Evolutionary conservation across 2,888 invertebrate species (phyloP).

Genomic region (Podabrus alpinus): DNA sequence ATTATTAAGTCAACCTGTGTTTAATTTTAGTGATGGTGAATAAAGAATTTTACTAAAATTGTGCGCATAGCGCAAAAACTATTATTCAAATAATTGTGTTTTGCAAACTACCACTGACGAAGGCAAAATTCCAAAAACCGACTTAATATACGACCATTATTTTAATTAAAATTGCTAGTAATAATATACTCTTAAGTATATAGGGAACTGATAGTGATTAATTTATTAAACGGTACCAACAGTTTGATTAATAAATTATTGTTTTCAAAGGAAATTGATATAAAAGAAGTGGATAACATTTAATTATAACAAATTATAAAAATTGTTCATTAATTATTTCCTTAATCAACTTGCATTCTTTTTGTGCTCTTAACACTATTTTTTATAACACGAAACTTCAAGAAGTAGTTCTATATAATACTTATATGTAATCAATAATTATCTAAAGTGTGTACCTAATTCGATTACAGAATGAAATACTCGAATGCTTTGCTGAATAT

Average conservation of each 20-base stretch:
- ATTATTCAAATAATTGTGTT: background rate
- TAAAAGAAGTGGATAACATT: background rate
- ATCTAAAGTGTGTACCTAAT: background rate
- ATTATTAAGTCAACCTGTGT: conserved; percentile 1
- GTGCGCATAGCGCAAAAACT: background rate
- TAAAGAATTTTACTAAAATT: background rate
- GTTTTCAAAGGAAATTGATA: background rate
- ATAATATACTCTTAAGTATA: background rate
- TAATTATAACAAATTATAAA: background rate
- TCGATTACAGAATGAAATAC: background rate
- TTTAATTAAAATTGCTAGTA: background rate
- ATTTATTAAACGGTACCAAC: background rate
- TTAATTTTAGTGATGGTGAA: conserved; percentile 2
- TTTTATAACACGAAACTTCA: no score
- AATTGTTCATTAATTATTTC: background rate
- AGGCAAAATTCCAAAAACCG: background rate
- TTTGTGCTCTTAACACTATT: background rate
- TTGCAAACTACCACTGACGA: background rate
- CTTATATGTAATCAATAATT: no score
- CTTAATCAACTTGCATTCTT: background rate
- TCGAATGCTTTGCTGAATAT: background rate
- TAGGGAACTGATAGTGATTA: background rate
- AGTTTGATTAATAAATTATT: background rate
- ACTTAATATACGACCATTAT: background rate
- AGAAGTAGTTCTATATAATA: no score